A percentile compares a stretch with the other conserved stretches of the same genome.
phyloP scores from a whole-genome alignment of 2,888 invertebrate genomes.

The Sabatieria punctata region DNA sequence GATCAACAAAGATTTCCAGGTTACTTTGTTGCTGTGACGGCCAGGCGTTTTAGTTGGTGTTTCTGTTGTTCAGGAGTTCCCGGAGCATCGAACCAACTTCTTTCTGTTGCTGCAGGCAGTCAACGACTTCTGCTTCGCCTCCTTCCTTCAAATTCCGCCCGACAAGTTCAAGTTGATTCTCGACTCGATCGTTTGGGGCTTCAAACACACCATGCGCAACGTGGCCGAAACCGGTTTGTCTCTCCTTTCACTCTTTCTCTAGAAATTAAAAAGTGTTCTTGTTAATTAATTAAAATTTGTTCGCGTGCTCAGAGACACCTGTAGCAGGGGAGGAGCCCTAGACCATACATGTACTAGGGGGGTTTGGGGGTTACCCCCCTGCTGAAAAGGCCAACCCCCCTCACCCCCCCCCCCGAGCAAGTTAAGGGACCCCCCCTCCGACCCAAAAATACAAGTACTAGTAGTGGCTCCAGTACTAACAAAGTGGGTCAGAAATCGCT shows the following conservation, averaged over 20 bases:
- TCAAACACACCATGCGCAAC: slow-evolving; percentile 98
- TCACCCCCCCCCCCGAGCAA: too few species aligned
- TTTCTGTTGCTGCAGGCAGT: slow-evolving; percentile 77
- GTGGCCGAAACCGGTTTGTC: slow-evolving; percentile 87
- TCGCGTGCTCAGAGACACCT: too few species aligned
- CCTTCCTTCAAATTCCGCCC: slow-evolving; percentile 84
- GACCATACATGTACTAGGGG: too few species aligned
- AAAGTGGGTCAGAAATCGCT: too few species aligned
- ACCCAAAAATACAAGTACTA: too few species aligned
- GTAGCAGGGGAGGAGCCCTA: too few species aligned
- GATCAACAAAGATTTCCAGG: slow-evolving; percentile 53
- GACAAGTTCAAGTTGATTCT: slow-evolving; percentile 91
- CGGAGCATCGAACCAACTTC: slow-evolving; percentile 94
- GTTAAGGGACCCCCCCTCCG: too few species aligned
- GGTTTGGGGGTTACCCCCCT: too few species aligned
- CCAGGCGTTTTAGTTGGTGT: slow-evolving; percentile 1
- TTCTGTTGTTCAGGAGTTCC: slow-evolving; percentile 62
- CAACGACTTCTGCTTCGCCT: slow-evolving; percentile 61
- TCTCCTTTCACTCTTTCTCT: slow-evolving; percentile 13
- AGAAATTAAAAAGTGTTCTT: too few species aligned
- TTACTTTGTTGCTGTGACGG: background rate
- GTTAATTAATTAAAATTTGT: too few species aligned
- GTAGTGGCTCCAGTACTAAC: too few species aligned
- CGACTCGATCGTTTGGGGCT: slow-evolving; percentile 98
- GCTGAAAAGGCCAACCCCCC: too few species aligned